Base-by-base conservation (phyloP, 2,888 invertebrate genomes). In the Amphipoea lucens region DNA sequence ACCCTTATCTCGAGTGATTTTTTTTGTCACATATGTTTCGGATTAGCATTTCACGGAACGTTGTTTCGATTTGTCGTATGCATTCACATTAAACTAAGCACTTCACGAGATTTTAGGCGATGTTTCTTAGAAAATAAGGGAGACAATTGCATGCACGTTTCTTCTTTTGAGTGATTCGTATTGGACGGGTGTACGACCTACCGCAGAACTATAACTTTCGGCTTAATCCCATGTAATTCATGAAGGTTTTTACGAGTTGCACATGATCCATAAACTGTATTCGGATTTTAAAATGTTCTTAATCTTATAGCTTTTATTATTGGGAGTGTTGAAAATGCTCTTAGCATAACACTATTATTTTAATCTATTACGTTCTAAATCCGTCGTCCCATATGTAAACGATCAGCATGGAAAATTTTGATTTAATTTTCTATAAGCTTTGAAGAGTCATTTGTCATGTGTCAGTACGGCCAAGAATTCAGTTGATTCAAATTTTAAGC, bases 1-100 rank as follows among this genome's bases (percentile, higher is more conserved):
- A 95, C 95, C 95, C 95, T 96, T 96, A 96, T 96, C 95, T 95
- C 92, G 86, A 91, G 92, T 92, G 88, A 91, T 94, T 96, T 96
- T 95, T 96, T 96, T 95, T 92, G 94, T 94, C 95, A 90, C 96
- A 96, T 92, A 95, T 96, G 96, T 96, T 96, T 94, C 91, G 96
- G 96, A 96, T 96, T 96, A 96, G 95, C 95, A 94, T 94, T 96
- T 95, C 96, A 96, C 92, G 91, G 96, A 96, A 96, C 92, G 94
- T 91, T 91, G 89, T 89, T 92, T 90, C 92, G 92, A 93, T 94
- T 93, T 93, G 93, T 93, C 90, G 90, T 90, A 89, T 83, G 84
- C 84, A 82, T 82, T 86, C 84, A 86, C 85, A 82, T 81, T 83
- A 84, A 82, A 83, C 69, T 86, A 77, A 81, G 71, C 69, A 72